These are phyloP conservation scores for Shinisaurus crocodilurus DNA, from an alignment of 2,113 vertebrate genomes.

Conservation along the genomic window DNA sequence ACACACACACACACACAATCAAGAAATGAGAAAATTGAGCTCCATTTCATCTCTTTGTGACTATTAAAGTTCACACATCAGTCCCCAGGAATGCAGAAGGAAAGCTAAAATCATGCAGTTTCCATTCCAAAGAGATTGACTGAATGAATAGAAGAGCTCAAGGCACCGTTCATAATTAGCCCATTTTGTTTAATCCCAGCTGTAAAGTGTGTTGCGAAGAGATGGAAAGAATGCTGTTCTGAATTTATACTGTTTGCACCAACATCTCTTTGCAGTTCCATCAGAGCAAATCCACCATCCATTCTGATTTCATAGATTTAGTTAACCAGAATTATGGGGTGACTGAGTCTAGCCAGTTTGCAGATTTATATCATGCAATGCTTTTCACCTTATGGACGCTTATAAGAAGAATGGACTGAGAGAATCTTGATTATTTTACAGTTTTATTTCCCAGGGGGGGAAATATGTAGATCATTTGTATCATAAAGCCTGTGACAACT, in stretches of 20 bases:
- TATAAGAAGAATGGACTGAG: conserved; percentile 46
- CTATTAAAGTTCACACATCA: conserved; percentile 35
- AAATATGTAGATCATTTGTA: conserved; percentile 3
- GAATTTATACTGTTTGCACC: conserved; percentile 56
- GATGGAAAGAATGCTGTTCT: conserved; percentile 46
- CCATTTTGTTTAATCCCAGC: conserved; percentile 45
- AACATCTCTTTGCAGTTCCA: conserved; percentile 30
- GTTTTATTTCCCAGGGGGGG: conserved; percentile 23
- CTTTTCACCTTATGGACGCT: conserved; percentile 39
- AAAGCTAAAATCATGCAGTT: conserved; percentile 45
- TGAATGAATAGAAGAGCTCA: conserved; percentile 34
- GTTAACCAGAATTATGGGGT: conserved; percentile 55
- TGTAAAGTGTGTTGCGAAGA: conserved; percentile 35
- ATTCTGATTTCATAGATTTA: conserved; percentile 58
- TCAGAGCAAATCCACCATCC: conserved; percentile 52
- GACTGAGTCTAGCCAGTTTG: conserved; percentile 36
- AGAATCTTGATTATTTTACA: conserved; percentile 38
- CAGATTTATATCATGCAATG: conserved; percentile 48
- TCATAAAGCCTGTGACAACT: conserved; percentile 33
- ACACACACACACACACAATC: background rate
- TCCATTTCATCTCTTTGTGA: conserved; percentile 42
- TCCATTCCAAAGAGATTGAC: conserved; percentile 39
- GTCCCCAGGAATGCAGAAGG: conserved; percentile 48
- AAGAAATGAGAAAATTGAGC: conserved; percentile 54
- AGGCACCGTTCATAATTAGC: conserved; percentile 34